Conservation (phyloP, 2,888 invertebrate genomes). For the Tuberolachnus salignus region DNA sequence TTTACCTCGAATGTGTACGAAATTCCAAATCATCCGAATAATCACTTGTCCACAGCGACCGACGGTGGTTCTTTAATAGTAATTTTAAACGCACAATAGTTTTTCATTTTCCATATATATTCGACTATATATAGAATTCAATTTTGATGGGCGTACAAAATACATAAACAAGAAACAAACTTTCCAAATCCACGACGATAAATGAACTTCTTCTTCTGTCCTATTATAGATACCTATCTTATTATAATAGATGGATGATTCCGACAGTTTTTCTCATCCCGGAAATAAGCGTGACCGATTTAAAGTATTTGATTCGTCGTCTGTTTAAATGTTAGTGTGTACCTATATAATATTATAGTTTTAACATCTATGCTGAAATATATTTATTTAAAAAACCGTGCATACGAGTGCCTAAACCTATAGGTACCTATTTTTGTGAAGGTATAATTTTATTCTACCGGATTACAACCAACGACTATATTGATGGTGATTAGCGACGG, state of each 20-base stretch:
- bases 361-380: too few species aligned
- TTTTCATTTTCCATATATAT: background rate
- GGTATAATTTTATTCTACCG: too few species aligned
- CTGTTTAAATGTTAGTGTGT: too few species aligned
- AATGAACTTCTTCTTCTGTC: background rate
- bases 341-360: background rate
- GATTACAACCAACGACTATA: too few species aligned
- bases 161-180: constrained; percentile 6
- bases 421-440: too few species aligned
- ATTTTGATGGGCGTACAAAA: constrained; percentile 24
- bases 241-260: background rate
- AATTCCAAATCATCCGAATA: constrained; percentile 13
- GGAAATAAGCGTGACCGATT: constrained; percentile 1
- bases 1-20: background rate
- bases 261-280: background rate
- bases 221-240: too few species aligned
- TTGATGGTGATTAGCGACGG: too few species aligned
- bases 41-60: constrained; percentile 14
- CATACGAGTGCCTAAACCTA: too few species aligned
- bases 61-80: background rate
- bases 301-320: background rate
- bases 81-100: constrained; percentile 29
- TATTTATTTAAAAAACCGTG: too few species aligned
- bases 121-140: background rate
- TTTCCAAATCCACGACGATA: constrained; percentile 36